Evolutionary conservation across 2,113 vertebrate genomes (phyloP).

Genomic region (Muntiacus muntjak): DNA sequence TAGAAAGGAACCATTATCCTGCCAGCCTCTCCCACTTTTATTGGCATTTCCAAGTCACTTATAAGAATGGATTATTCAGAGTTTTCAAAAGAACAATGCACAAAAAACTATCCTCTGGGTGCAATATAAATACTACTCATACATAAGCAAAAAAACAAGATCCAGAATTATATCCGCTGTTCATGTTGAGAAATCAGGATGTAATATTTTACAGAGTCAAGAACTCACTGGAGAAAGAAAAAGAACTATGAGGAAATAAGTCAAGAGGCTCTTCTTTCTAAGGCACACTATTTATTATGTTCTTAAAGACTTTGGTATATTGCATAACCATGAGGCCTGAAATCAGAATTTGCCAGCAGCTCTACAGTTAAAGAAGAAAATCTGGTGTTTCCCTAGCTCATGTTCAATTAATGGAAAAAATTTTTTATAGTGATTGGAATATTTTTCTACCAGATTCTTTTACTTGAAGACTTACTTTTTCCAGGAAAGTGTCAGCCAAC

Average conservation of each 20-base stretch:
- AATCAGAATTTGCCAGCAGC: neutral
- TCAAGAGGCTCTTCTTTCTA: neutral
- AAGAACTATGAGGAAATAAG: neutral
- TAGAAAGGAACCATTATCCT: neutral
- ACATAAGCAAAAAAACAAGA: conserved; percentile 1
- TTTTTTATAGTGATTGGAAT: neutral
- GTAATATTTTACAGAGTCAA: neutral
- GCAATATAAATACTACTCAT: neutral
- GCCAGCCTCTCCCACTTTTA: neutral
- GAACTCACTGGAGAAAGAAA: neutral
- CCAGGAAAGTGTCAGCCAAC: neutral
- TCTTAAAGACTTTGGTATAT: neutral
- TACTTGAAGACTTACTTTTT: neutral
- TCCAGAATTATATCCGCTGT: neutral
- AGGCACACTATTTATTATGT: neutral
- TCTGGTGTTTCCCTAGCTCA: neutral
- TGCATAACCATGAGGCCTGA: neutral
- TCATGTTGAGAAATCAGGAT: neutral
- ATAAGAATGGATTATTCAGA: neutral
- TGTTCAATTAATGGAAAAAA: neutral
- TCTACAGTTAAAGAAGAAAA: neutral
- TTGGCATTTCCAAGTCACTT: conserved; percentile 18
- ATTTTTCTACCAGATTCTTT: neutral
- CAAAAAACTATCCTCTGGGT: neutral
- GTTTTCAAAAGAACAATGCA: conserved; percentile 14